Evolutionary conservation across 2,113 vertebrate genomes (phyloP).

Genomic region (Jaculus jaculus): DNA sequence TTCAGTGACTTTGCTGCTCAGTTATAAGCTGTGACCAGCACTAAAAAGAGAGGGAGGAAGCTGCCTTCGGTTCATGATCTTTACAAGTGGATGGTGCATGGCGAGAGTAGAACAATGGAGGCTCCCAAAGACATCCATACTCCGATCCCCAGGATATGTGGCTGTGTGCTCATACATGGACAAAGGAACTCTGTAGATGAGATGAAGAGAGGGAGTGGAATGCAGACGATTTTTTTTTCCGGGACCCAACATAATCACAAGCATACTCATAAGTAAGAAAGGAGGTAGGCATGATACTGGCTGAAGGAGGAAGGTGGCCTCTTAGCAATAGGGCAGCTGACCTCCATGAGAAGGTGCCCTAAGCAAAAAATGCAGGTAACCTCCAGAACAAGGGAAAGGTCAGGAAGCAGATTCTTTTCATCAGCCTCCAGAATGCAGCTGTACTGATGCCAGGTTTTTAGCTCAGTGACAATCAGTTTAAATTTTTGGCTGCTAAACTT

Average conservation of each 20-base stretch:
- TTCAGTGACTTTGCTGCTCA: not conserved
- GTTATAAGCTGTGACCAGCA: not conserved
- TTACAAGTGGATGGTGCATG: not conserved
- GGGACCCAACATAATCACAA: not conserved
- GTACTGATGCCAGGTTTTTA: not conserved
- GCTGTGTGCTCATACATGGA: fast-evolving
- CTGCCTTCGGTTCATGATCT: not conserved
- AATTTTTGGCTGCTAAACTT: not conserved
- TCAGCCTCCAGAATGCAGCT: not conserved
- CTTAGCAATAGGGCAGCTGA: no score
- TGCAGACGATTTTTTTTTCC: not conserved
- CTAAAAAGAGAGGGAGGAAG: not conserved
- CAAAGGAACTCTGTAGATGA: not conserved
- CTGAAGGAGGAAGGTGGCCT: no score
- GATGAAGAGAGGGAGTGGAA: not conserved
- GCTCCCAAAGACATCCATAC: fast-evolving
- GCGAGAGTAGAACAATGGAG: not conserved
- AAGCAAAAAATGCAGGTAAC: no score
- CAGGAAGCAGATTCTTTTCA: not conserved
- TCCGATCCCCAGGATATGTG: no score
- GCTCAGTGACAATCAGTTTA: not conserved
- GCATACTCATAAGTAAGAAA: not conserved
- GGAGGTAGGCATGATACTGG: not conserved
- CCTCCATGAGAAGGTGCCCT: not conserved
- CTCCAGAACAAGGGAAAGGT: not conserved